Evolutionary conservation across 2,888 invertebrate genomes (phyloP), one percentile per base, ranked within the genome.

Genomic region (Phorcus lineatus): DNA sequence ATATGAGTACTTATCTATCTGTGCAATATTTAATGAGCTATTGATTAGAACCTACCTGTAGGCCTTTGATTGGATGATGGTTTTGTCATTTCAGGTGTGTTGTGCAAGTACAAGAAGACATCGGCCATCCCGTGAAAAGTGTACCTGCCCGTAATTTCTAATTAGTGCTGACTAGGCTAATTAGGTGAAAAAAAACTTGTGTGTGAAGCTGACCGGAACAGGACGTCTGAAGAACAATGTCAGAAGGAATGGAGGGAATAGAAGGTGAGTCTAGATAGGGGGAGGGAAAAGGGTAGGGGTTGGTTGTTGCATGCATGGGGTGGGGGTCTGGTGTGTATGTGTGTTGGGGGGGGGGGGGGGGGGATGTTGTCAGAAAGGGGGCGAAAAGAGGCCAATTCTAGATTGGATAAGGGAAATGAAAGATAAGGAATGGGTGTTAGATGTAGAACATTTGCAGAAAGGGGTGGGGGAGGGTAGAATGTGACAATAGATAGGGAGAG

Each of bases 71-170:
- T 62, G 62, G 62, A 28, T 24, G 24, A 28, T 24, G 62, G 24
- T 62, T 62, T 62, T 62, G 62, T 62, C 62, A 62, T 62, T 62
- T 62, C 62, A 62, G 62, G 62, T 62, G 62, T 62, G 24, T 28
- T 62, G 62, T 47, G 62, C 17, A 62, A 62, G 62, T 62, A 13
- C 47, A 13, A 47, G 13, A 11, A 47, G 13, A 47, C 47, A 11
- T 11, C 47, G 11, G 47, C 13, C 13, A 47, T 1, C 47, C 47
- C 11, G 47, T 11, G 47, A 47, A 47, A 11, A 47, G 47, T 11
- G 47, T 47, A 62, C 19, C 62, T 62, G 62, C 62, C 24, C 11
- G 28, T 62, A 22, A 28, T 22, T 62, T 62, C 28, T 62, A 62
- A 62, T 62, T 62, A 62, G 28, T 16, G 28, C 62, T 62, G 62